A percentile compares a stretch with the other conserved stretches of the same genome.
phyloP scores from a whole-genome alignment of 2,113 vertebrate species.

The Furnarius figulus region DNA sequence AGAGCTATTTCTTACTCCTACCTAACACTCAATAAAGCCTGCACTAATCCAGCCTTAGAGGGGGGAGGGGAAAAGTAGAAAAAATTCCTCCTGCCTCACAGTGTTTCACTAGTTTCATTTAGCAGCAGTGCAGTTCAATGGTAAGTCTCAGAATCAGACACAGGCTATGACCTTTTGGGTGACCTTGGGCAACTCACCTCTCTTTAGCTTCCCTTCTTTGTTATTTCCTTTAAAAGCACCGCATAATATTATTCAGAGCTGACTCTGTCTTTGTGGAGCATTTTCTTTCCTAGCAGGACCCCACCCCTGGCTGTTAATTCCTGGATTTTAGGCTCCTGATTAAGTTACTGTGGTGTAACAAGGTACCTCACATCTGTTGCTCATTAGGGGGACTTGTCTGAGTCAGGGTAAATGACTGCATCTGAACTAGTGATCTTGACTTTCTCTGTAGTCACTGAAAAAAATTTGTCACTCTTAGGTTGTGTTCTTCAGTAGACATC shows the following conservation, averaged over 20 bases:
- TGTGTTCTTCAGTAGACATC: background rate
- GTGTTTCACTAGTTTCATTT: background rate
- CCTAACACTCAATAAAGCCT: background rate
- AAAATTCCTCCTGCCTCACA: background rate
- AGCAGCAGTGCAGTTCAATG: background rate
- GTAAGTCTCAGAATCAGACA: background rate
- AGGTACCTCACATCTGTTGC: constrained; percentile 33
- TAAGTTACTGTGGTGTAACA: constrained; percentile 33
- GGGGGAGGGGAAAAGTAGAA: background rate
- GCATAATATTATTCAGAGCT: background rate
- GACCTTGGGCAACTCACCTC: background rate
- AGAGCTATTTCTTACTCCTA: background rate
- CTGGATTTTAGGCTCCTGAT: background rate
- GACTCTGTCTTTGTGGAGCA: background rate
- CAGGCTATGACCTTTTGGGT: background rate
- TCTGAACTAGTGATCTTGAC: background rate
- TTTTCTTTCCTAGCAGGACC: background rate
- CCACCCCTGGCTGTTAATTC: constrained; percentile 2
- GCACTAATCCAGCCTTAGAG: background rate
- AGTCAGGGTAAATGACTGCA: constrained; percentile 7
- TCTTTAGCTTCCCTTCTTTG: background rate
- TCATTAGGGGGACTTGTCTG: constrained; percentile 22
- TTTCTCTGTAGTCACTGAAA: constrained; percentile 14
- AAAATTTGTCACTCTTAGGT: background rate
- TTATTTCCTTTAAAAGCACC: background rate